These are phyloP conservation scores for Cephus sareptanus DNA, from an alignment of 2,888 invertebrate genomes.

Conservation along the genomic window DNA sequence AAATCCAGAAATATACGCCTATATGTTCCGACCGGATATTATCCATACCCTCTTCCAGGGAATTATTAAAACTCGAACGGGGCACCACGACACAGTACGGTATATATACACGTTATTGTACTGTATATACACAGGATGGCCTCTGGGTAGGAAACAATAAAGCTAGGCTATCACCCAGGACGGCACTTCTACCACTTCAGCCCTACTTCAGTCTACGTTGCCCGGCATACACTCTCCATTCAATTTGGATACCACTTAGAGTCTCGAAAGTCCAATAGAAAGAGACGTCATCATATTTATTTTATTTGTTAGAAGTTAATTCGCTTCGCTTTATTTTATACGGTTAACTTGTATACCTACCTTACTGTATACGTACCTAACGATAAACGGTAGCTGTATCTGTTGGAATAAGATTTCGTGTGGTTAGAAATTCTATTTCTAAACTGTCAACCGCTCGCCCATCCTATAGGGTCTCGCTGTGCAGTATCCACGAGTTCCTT, in stretches of 20 bases:
- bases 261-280: slow-evolving; percentile 23
- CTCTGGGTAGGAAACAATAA: slow-evolving; percentile 57
- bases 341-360: neutral
- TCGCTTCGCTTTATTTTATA: neutral
- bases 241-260: slow-evolving; percentile 52
- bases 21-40: slow-evolving; percentile 18
- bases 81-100: slow-evolving; percentile 16
- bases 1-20: slow-evolving; percentile 19
- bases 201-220: slow-evolving; percentile 30
- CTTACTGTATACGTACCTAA: neutral
- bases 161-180: slow-evolving; percentile 48
- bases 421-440: neutral
- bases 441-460: neutral
- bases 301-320: slow-evolving; percentile 51
- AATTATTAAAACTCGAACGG: slow-evolving; percentile 59
- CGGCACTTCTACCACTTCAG: slow-evolving; percentile 52
- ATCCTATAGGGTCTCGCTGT: neutral
- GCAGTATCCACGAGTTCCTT: neutral
- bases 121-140: slow-evolving; percentile 44
- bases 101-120: slow-evolving; percentile 26
- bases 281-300: slow-evolving; percentile 45
- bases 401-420: neutral
- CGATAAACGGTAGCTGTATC: neutral
- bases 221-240: slow-evolving; percentile 47
- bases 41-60: slow-evolving; percentile 28